These are phyloP conservation scores for Drosophila tristis DNA, from an alignment of 1,140 invertebrate species.

Conservation along the genomic window DNA sequence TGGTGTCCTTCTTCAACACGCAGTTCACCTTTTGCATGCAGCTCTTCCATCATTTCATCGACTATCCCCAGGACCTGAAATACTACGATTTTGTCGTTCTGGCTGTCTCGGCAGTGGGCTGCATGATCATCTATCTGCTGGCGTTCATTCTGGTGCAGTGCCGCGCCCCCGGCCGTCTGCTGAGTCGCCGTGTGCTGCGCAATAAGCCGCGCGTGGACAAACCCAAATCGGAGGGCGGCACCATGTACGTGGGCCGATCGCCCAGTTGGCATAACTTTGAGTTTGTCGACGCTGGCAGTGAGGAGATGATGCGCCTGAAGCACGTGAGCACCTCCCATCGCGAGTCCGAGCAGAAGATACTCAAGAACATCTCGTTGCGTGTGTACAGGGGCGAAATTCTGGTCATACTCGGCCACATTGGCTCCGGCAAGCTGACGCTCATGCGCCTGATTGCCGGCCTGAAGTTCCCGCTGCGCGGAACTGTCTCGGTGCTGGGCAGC, in stretches of 20 bases:
- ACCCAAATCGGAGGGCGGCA: not conserved
- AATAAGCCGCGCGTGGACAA: constrained; percentile 16
- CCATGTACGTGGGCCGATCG: constrained; percentile 21
- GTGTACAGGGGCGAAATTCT: constrained; percentile 87
- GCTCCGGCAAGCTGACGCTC: constrained; percentile 89
- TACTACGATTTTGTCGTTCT: constrained; percentile 29
- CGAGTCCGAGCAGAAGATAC: constrained; percentile 84
- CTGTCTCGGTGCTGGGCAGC: constrained; percentile 24
- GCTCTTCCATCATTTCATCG: constrained; percentile 32
- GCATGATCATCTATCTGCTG: constrained; percentile 22
- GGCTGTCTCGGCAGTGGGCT: constrained; percentile 22
- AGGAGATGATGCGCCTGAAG: constrained; percentile 50
- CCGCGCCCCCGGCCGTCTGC: constrained; percentile 47
- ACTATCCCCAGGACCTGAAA: not conserved
- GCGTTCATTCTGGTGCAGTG: constrained; percentile 51
- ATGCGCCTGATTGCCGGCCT: constrained; percentile 93
- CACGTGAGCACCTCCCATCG: constrained; percentile 52
- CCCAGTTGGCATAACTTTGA: constrained; percentile 66
- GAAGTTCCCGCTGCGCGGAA: constrained; percentile 85
- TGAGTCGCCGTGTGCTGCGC: constrained; percentile 44
- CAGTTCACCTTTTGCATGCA: constrained; percentile 59
- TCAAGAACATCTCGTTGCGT: constrained; percentile 89
- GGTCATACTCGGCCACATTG: constrained; percentile 91
- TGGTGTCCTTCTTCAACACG: constrained; percentile 64
- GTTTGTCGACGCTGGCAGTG: constrained; percentile 55